Evolutionary conservation across 2,797 vertebrate genomes (phyloP).

Genomic region (Chrysocyon brachyurus): DNA sequence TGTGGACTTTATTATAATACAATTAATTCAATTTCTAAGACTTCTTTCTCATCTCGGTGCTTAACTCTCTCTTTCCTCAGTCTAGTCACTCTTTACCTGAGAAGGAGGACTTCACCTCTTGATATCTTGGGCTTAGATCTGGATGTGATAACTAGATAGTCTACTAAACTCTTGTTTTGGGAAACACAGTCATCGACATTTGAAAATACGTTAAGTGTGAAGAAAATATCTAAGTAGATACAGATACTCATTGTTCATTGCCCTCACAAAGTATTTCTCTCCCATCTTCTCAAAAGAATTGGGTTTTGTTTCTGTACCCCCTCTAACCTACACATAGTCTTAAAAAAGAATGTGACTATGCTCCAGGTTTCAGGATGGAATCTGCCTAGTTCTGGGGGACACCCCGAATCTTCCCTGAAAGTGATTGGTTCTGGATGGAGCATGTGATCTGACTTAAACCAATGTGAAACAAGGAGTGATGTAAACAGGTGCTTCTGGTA

Average conservation of each 20-base stretch:
- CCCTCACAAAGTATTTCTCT: background rate
- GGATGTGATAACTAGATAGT: background rate
- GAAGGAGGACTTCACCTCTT: background rate
- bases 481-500: accelerated
- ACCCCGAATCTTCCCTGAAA: background rate
- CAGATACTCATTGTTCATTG: background rate
- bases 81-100: background rate
- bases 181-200: background rate
- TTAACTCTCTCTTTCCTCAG: background rate
- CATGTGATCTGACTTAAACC: background rate
- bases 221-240: background rate
- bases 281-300: accelerated
- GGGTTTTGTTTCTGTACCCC: background rate
- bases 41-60: background rate
- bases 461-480: background rate
- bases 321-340: background rate
- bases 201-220: background rate
- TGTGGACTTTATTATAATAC: background rate
- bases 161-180: background rate
- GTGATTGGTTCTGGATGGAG: background rate
- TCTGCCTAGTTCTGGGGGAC: background rate
- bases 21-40: background rate
- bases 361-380: background rate
- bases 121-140: background rate
- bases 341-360: background rate